Evolutionary conservation across 2,113 vertebrate species (phyloP).

Genomic region (Crotalus tigris): DNA sequence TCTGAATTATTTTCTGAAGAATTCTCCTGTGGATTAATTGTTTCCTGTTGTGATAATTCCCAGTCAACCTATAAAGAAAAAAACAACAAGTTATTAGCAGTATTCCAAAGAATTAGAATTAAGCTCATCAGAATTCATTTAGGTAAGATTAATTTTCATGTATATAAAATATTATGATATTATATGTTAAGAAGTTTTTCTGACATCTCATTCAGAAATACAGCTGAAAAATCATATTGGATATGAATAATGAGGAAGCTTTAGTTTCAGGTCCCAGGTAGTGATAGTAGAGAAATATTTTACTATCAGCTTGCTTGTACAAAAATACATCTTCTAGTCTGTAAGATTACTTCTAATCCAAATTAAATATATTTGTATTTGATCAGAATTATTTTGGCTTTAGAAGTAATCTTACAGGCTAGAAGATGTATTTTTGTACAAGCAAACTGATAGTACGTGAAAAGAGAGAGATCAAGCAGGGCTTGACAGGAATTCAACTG

Average conservation of each 20-base stretch:
- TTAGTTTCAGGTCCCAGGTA: background rate
- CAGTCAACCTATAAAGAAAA: constrained; percentile 39
- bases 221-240: background rate
- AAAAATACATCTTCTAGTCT: background rate
- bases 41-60: constrained; percentile 31
- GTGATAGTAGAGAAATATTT: background rate
- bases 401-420: background rate
- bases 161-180: background rate
- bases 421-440: no score
- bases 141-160: background rate
- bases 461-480: background rate
- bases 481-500: background rate
- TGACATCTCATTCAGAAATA: background rate
- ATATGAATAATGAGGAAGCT: background rate
- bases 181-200: background rate
- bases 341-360: background rate
- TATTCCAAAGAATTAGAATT: background rate
- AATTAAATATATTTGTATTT: background rate
- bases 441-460: background rate
- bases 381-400: background rate
- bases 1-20: constrained; percentile 45
- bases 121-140: background rate
- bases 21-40: constrained; percentile 28
- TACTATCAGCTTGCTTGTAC: background rate
- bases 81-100: background rate